These are phyloP conservation scores for Muscicapa adusta DNA, from an alignment of 2,113 vertebrate species.

Conservation along the genomic window DNA sequence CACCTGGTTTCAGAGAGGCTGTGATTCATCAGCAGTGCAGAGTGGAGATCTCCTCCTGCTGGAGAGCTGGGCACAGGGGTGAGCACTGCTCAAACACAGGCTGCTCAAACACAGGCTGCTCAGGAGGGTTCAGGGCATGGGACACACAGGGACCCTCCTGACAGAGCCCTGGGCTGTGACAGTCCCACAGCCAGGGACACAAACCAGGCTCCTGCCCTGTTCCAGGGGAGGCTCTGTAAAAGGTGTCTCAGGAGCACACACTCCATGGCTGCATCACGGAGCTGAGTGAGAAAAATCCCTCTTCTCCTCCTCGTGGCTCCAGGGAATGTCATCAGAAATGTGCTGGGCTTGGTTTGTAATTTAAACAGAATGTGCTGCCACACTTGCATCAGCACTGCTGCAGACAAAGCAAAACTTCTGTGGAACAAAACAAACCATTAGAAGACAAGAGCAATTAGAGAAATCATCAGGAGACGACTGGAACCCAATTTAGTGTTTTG, in stretches of 20 bases:
- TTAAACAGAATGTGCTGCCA: neutral
- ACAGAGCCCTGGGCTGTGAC: neutral
- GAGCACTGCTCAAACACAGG: neutral
- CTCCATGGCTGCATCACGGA: accelerated
- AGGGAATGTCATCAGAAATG: neutral
- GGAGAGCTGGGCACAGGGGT: neutral
- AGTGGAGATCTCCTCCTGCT: neutral
- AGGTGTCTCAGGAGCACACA: neutral
- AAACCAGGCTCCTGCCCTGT: neutral
- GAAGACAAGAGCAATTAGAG: neutral
- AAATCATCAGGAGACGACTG: neutral
- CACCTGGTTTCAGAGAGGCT: neutral
- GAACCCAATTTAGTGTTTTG: neutral
- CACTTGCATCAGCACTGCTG: neutral
- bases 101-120: neutral
- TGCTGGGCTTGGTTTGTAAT: neutral
- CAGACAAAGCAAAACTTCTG: neutral
- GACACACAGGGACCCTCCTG: neutral
- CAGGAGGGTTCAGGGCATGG: neutral
- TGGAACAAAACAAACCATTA: neutral
- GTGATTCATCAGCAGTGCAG: neutral
- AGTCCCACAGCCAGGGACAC: neutral
- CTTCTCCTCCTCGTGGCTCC: neutral
- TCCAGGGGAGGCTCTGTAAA: neutral
- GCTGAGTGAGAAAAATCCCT: neutral